These are phyloP conservation scores for Gila robusta DNA, from an alignment of 2,797 vertebrate genomes.

Conservation along the genomic window DNA sequence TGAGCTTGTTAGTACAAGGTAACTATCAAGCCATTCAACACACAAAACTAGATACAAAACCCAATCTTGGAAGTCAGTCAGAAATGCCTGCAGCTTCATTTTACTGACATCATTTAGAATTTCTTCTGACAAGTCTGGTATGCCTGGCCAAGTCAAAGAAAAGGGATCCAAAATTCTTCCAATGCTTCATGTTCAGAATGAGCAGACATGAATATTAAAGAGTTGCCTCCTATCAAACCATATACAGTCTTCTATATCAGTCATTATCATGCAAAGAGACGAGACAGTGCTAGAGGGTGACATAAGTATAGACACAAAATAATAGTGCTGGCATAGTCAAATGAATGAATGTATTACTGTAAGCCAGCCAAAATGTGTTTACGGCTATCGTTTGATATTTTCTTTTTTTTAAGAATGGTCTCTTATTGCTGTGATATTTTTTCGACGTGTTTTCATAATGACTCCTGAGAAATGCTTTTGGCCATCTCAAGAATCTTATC, in stretches of 20 bases:
- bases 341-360: constrained; percentile 73
- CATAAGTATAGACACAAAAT: constrained; percentile 68
- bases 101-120: constrained; percentile 30
- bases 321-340: constrained; percentile 71
- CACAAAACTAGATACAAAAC: constrained; percentile 8
- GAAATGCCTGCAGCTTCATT: constrained; percentile 28
- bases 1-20: constrained; percentile 19
- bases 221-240: constrained; percentile 22
- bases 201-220: constrained; percentile 39
- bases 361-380: constrained; percentile 70
- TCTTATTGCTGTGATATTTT: constrained; percentile 13
- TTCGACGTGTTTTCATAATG: constrained; percentile 17
- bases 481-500: constrained; percentile 17
- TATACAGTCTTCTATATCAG: constrained; percentile 48
- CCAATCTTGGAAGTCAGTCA: constrained; percentile 13
- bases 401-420: not conserved
- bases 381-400: not conserved
- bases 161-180: constrained; percentile 28
- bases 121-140: constrained; percentile 26
- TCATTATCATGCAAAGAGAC: constrained; percentile 69
- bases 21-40: constrained; percentile 1
- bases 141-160: constrained; percentile 25
- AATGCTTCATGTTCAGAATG: constrained; percentile 1
- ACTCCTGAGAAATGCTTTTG: constrained; percentile 33
- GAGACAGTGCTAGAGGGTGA: constrained; percentile 68